These are phyloP conservation scores for Stegastes partitus DNA, from an alignment of 2,113 vertebrate species.

Conservation along the genomic window DNA sequence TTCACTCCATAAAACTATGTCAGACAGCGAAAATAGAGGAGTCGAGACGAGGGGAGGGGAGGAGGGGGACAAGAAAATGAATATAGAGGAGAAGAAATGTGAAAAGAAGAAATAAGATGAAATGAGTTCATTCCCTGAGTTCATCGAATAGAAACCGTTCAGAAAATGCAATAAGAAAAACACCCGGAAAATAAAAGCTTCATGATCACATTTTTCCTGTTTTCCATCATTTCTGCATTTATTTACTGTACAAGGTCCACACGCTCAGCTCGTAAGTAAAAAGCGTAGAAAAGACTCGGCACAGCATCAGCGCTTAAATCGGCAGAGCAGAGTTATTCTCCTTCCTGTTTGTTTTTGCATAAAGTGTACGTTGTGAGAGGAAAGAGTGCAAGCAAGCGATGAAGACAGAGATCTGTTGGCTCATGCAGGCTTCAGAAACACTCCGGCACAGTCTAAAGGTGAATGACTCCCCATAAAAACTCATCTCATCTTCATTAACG, in stretches of 20 bases:
- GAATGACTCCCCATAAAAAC: conserved; percentile 13
- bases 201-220: conserved; percentile 12
- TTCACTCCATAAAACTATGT: conserved; percentile 17
- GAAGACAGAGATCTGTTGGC: not conserved
- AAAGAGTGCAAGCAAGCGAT: conserved; percentile 6
- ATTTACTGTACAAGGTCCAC: not conserved
- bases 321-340: not conserved
- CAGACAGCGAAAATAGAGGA: conserved; percentile 9
- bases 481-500: not conserved
- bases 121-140: conserved; percentile 7
- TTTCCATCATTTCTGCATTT: not conserved
- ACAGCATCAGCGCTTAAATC: conserved; percentile 15
- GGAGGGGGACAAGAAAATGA: not conserved
- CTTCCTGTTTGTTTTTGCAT: conserved; percentile 4
- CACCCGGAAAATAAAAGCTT: conserved; percentile 15
- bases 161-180: conserved; percentile 16
- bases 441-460: no score
- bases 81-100: conserved; percentile 4
- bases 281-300: not conserved
- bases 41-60: not conserved
- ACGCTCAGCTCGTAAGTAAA: not conserved
- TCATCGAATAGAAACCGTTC: conserved; percentile 18
- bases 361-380: not conserved
- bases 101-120: conserved; percentile 23
- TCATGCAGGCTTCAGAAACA: no score